Base-by-base conservation (phyloP, 2,888 invertebrate genomes). In the Dynastes grantii region DNA sequence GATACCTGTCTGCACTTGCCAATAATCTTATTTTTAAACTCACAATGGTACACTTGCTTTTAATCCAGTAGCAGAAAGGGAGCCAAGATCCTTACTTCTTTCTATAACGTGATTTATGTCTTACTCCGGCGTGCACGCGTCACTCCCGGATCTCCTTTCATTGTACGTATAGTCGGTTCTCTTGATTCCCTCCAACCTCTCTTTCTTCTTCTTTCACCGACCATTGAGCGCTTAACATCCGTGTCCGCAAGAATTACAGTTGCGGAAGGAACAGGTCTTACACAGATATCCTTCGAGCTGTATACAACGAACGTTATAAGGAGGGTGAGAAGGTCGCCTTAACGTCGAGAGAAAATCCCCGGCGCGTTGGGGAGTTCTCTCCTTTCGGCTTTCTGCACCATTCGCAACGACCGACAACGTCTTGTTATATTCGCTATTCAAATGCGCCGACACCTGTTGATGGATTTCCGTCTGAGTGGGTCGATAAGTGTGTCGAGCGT, bases 221-320 rank as follows among this genome's bases (percentile, higher is more conserved):
- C 82, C 82, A 82, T 82, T 82, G 82, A 80, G 70, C 79, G 80
- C 79, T 81, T 80, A 82, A 82, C 80, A 80, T 79, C 81, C 82
- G 82, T 81, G 80, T 82, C 81, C 79, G 63, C 73, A 75, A 75
- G 73, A 75, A 75, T 75, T 75, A 75, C 73, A 61, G 73, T 61
- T 75, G 40, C 79, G 76, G 71, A 78, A 81, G 79, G 78, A 78
- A 80, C 80, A 64, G 63, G 78, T 78, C 71, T 71, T 73, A 78
- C 78, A 78, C 71, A 73, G 78, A 78, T 77, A 71, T 78, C 78
- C 73, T 64, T 45, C 6, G 45, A 73, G 73, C 32, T 67, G 22
- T 58, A 16, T 55, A 70, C 22, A 77, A 40, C 49, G 64, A 70
- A 70, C 27, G 9, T 22, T 16, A 45, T 73, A 64, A 78, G 70